Conservation (phyloP, 2,797 vertebrate species). For the Adelosebastes latens region DNA sequence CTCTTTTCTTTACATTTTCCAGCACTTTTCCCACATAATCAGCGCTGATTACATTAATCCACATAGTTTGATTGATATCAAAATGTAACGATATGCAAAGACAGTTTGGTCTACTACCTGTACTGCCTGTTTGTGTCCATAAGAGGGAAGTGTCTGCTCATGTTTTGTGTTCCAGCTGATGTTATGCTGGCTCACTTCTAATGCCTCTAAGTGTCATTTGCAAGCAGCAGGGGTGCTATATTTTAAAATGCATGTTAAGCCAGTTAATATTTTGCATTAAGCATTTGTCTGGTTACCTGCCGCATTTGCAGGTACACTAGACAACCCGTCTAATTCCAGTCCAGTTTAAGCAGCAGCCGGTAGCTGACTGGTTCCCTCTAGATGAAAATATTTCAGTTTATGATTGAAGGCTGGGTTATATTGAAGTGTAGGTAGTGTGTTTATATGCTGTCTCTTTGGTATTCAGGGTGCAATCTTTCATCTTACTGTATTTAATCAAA, state of each 20-base stretch:
- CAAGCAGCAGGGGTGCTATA: not conserved
- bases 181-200: not conserved
- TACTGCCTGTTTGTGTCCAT: conserved; percentile 45
- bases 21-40: not conserved
- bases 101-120: not conserved
- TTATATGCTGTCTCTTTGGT: conserved; percentile 26
- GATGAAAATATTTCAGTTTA: not conserved
- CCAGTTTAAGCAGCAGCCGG: not conserved
- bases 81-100: not conserved
- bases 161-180: not conserved
- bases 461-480: conserved; percentile 41
- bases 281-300: not conserved
- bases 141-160: conserved; percentile 63
- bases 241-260: not conserved
- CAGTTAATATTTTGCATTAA: not conserved
- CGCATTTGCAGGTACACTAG: no score
- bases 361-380: not conserved
- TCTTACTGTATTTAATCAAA: conserved; percentile 30
- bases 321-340: no score
- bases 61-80: not conserved
- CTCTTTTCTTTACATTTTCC: not conserved
- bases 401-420: conserved; percentile 10
- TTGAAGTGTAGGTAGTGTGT: not conserved
- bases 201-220: not conserved
- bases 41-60: not conserved